phyloP scores from a whole-genome alignment of 1,140 invertebrate species.

The Nixonia krombeini region DNA sequence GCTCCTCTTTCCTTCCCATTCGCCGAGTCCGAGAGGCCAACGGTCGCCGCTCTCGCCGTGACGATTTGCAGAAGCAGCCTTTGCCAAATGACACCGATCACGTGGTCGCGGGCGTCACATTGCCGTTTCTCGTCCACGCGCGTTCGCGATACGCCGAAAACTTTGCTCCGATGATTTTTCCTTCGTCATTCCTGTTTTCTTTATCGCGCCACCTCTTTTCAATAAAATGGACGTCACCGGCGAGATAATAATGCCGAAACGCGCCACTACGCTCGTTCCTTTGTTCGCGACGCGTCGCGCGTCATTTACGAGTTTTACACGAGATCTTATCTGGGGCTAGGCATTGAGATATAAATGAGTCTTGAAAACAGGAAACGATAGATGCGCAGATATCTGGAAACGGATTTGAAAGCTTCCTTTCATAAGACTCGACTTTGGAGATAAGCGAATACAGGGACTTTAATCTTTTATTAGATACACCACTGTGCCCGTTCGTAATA shows the following conservation, averaged over 20 bases:
- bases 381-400: constrained; percentile 50
- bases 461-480: constrained; percentile 45
- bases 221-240: too few species aligned
- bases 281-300: constrained; percentile 17
- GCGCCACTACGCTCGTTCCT: too few species aligned
- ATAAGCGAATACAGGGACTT: constrained; percentile 45
- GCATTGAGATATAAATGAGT: constrained; percentile 50
- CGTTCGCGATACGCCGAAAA: too few species aligned
- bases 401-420: constrained; percentile 52
- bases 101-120: too few species aligned
- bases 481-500: too few species aligned
- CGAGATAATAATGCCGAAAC: too few species aligned
- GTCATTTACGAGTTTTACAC: constrained; percentile 48
- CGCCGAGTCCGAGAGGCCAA: constrained; percentile 50
- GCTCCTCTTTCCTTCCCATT: constrained; percentile 43
- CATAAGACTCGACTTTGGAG: constrained; percentile 47
- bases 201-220: too few species aligned
- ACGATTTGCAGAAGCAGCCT: constrained; percentile 17
- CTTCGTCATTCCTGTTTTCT: too few species aligned
- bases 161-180: too few species aligned
- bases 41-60: constrained; percentile 57
- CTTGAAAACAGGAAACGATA: constrained; percentile 51
- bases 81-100: too few species aligned
- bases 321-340: constrained; percentile 44
- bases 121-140: too few species aligned